Conservation (phyloP, 2,797 vertebrate genomes). For the Sorex maritimensis region DNA sequence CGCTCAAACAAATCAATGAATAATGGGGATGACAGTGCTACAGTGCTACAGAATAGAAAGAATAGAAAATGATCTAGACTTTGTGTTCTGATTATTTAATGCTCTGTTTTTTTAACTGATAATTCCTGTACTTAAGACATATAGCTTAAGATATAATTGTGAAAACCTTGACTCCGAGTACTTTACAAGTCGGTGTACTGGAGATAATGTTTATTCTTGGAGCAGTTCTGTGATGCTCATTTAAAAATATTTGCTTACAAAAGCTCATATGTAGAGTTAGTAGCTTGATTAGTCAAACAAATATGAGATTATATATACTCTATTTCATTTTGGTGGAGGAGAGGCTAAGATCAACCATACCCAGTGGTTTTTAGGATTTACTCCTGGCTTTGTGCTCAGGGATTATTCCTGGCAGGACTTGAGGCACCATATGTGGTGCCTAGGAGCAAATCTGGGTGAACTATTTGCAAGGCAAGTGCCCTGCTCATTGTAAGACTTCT, state of each 20-base stretch:
- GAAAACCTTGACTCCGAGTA: slow-evolving; percentile 24
- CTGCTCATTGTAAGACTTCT: no score
- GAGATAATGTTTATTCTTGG: slow-evolving; percentile 14
- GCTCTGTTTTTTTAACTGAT: background rate
- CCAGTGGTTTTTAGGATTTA: no score
- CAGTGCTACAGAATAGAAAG: background rate
- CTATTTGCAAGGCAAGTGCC: no score
- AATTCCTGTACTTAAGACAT: background rate
- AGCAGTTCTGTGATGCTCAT: background rate
- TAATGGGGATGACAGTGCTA: no score
- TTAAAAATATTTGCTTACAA: slow-evolving; percentile 6
- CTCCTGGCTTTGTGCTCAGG: no score
- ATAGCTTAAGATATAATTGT: slow-evolving; percentile 16
- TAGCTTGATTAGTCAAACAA: slow-evolving; percentile 14
- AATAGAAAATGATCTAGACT: background rate
- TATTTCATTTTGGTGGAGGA: no score
- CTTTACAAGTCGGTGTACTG: background rate
- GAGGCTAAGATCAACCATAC: no score
- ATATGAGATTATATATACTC: background rate
- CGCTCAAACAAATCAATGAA: no score
- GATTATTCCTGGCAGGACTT: no score
- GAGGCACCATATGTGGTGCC: no score
- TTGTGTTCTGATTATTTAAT: no score
- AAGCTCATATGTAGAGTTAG: background rate
- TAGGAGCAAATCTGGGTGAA: no score